Percentiles rank a stretch among this genome's conserved stretches.
Conservation (phyloP, 2,797 vertebrate genomes). For the Alca torda region DNA sequence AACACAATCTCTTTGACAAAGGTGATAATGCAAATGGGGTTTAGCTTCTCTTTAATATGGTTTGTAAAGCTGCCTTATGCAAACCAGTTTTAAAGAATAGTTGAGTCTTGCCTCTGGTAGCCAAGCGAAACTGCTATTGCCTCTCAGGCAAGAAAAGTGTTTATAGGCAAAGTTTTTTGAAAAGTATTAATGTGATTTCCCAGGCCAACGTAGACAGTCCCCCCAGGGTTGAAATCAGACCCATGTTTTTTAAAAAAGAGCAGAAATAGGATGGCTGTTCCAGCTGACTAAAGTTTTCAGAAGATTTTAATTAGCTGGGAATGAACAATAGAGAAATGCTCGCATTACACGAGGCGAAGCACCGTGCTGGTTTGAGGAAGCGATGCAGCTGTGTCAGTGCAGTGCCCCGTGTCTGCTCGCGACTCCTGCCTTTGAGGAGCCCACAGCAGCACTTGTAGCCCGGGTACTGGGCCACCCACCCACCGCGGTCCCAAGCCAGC, state of each 20-base stretch:
- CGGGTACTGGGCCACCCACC: neutral
- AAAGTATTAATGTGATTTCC: neutral
- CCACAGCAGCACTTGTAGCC: neutral
- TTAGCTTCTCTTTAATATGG: neutral
- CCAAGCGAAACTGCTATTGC: neutral
- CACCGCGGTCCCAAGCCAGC: neutral
- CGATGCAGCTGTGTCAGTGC: neutral
- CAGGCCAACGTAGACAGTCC: neutral
- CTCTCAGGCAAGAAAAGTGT: neutral
- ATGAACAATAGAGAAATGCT: neutral
- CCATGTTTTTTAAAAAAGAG: accelerated
- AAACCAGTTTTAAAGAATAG: neutral
- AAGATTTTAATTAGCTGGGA: neutral
- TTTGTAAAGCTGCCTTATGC: neutral
- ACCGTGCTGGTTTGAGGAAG: neutral
- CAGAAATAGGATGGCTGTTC: neutral
- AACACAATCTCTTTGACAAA: neutral
- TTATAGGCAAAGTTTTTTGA: neutral
- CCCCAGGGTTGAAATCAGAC: neutral
- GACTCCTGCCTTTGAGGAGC: neutral
- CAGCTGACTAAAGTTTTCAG: neutral
- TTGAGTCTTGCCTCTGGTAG: neutral
- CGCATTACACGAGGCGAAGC: neutral
- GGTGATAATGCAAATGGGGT: neutral
- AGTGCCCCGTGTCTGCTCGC: neutral